A percentile compares a stretch with the other conserved stretches of the same genome.
Evolutionary conservation across 2,113 vertebrate genomes (phyloP).

Genomic region (Eubucco bourcierii): DNA sequence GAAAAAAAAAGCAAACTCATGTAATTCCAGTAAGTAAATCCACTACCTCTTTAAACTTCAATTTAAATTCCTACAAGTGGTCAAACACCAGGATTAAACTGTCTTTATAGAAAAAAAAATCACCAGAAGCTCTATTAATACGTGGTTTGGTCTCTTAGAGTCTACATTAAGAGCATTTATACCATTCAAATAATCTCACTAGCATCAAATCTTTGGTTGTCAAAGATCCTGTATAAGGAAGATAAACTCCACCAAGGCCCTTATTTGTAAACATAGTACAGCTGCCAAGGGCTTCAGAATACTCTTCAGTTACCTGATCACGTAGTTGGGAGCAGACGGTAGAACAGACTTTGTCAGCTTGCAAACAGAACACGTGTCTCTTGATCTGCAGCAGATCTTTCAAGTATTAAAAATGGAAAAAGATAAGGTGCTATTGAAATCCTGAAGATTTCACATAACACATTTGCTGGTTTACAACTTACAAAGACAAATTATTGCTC

Average conservation of each 20-base stretch:
- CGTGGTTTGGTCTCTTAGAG: constrained; percentile 1
- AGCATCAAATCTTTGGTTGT: constrained; percentile 28
- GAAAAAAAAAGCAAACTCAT: background rate
- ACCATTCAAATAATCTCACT: background rate
- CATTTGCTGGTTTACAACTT: background rate
- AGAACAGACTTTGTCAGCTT: constrained; percentile 56
- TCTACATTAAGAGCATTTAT: constrained; percentile 25
- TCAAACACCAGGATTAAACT: background rate
- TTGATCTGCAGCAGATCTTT: constrained; percentile 8
- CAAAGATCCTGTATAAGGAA: constrained; percentile 41
- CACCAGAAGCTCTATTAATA: background rate
- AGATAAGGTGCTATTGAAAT: constrained; percentile 30
- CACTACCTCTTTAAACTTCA: background rate
- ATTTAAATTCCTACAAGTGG: background rate
- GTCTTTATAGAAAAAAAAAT: background rate
- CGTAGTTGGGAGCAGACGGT: constrained; percentile 42
- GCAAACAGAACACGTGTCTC: constrained; percentile 2
- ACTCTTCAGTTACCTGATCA: constrained; percentile 58
- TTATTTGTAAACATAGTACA: constrained; percentile 59
- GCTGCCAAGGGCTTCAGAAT: constrained; percentile 50
- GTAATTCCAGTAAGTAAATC: background rate
- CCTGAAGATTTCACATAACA: background rate
- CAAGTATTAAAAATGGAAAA: constrained; percentile 35
- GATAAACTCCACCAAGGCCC: constrained; percentile 56
- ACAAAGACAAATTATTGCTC: background rate